Evolutionary conservation across 2,113 vertebrate genomes (phyloP).

Genomic region (Megaceryle maxima): DNA sequence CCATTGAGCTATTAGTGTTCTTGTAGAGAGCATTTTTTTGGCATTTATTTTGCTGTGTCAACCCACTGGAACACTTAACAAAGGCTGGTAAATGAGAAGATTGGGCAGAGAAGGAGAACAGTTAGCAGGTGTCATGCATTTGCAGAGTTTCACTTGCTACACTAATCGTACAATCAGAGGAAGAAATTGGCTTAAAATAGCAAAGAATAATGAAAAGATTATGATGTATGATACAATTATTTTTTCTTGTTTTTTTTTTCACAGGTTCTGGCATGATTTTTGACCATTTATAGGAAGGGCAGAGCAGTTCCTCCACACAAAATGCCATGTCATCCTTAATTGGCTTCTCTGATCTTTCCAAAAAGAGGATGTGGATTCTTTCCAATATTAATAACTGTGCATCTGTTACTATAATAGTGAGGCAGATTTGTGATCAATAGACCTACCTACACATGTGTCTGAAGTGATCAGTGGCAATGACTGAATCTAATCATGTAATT

Average conservation of each 20-base stretch:
- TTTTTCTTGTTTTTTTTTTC: not conserved
- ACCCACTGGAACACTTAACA: not conserved
- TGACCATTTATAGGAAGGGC: not conserved
- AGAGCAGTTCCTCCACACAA: slow-evolving; percentile 34
- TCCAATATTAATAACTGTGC: slow-evolving; percentile 67
- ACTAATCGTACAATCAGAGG: not conserved
- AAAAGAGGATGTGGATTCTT: slow-evolving; percentile 37
- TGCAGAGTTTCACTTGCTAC: not conserved
- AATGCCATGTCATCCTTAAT: slow-evolving; percentile 36
- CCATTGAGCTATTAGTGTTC: not conserved
- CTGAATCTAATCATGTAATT: slow-evolving; percentile 55
- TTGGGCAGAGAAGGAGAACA: not conserved
- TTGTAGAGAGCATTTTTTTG: not conserved
- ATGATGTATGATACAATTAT: not conserved
- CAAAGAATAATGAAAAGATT: not conserved
- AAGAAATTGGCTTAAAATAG: not conserved
- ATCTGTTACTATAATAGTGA: slow-evolving; percentile 58
- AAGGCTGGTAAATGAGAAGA: slow-evolving; percentile 21
- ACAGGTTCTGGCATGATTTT: not conserved
- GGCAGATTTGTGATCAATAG: slow-evolving; percentile 62
- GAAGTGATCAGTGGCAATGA: slow-evolving; percentile 56
- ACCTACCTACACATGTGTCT: slow-evolving; percentile 54
- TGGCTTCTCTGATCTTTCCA: slow-evolving; percentile 48
- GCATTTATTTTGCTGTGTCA: slow-evolving; percentile 17
- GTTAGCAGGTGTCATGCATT: slow-evolving; percentile 20